Base-by-base conservation (phyloP, 2,113 vertebrate species). In the Coptodon bakossiorum region DNA sequence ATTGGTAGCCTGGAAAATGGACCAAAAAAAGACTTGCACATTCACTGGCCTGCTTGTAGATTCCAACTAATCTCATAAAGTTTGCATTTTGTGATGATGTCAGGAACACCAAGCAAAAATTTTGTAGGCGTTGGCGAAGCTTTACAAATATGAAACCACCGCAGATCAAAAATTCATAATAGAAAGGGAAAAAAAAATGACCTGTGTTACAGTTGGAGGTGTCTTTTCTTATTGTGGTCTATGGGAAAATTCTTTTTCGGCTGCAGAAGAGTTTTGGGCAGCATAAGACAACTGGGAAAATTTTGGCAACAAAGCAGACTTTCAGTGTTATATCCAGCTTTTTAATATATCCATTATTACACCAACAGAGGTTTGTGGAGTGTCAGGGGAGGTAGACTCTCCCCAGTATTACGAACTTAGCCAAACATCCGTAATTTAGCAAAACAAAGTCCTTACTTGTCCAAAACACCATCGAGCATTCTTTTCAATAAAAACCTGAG, bases 321-420 rank as follows among this genome's bases (percentile, higher is more conserved):
- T 78, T 0, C 43, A 50, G 43, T 50, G 43, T 78, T 78, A 31
- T 31, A 78, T 78, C 43, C 71, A 78, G 71, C 43, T 50, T 50
- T 78, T 78, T 78, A 78, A 50, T 31, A 78, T 29, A 50, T 78
- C 43, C 71, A 31, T 50, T 48, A 78, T 78, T 50, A 78, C 43
- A 50, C 71, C 43, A 50, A n/a, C 3, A 12, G 43, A 50, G 71
- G 24, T 48, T 50, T 31, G 71, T 31, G 24, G 43, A 27, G 24
- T 31, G 45, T 78, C 71, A 19, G 27, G 71, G 71, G 71, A 78
- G 71, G 14, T 50, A 7, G 0, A 50, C 71, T 50, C 27, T 50
- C 43, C 71, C 71, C 27, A 19, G 43, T 78, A 50, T 78, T 50
- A 12, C 16, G 6, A 78, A 50, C 24, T 78, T 50, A n/a, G 43